Evolutionary conservation across 2,797 vertebrate genomes (phyloP).

Genomic region (Sebastes hubbsi): DNA sequence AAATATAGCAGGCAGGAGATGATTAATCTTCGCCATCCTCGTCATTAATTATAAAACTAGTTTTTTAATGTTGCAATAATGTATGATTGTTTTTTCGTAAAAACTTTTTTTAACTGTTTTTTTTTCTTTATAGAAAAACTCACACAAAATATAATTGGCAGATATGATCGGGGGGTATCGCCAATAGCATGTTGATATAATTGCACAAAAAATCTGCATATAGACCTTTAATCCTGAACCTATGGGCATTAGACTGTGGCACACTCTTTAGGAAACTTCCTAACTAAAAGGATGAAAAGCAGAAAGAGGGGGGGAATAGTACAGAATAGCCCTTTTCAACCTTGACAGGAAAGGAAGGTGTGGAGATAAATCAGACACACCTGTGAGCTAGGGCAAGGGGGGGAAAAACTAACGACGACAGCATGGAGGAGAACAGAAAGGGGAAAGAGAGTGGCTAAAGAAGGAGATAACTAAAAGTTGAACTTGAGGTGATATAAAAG

Average conservation of each 20-base stretch:
- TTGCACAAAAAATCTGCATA: background rate
- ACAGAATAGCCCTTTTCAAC: background rate
- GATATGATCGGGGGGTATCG: background rate
- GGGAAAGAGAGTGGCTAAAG: background rate
- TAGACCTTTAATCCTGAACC: no score
- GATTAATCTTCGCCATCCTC: background rate
- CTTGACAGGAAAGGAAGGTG: background rate
- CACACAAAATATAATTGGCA: background rate
- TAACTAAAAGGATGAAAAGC: background rate
- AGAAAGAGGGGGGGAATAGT: background rate
- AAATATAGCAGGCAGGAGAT: background rate
- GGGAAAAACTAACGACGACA: background rate
- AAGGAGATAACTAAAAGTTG: background rate
- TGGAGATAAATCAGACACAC: background rate
- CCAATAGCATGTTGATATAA: background rate
- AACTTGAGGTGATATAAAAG: background rate
- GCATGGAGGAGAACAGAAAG: background rate
- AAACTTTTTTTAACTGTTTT: background rate
- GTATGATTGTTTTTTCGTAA: background rate
- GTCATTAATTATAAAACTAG: background rate
- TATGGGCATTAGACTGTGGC: background rate
- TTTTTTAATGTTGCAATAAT: background rate
- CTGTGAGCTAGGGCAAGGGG: background rate
- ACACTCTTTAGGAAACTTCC: background rate
- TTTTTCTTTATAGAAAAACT: background rate